phyloP scores from a whole-genome alignment of 2,797 vertebrate genomes.

The Myotis pilosus region DNA sequence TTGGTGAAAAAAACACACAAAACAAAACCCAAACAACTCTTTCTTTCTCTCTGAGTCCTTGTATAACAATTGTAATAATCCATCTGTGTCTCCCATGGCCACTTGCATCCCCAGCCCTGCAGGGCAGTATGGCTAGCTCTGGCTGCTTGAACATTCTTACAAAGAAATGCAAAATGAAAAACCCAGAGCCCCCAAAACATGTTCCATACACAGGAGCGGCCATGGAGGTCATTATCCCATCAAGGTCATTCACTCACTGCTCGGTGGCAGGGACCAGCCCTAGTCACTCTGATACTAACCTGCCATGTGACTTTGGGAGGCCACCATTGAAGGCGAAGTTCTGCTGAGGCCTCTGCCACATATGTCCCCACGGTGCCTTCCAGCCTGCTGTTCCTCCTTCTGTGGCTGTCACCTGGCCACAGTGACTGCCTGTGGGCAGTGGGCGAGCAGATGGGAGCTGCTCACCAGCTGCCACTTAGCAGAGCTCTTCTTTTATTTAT shows the following conservation, averaged over 20 bases:
- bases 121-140: neutral
- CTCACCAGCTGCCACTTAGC: neutral
- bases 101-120: neutral
- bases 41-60: constrained; percentile 5
- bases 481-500: neutral
- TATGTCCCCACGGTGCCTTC: neutral
- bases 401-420: neutral
- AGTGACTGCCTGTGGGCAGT: neutral
- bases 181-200: neutral
- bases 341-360: neutral
- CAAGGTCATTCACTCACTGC: neutral
- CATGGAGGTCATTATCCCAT: neutral
- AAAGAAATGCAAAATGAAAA: neutral
- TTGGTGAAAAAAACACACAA: neutral
- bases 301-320: neutral
- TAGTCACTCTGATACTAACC: neutral
- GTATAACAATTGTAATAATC: neutral
- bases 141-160: neutral
- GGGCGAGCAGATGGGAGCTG: neutral
- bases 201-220: neutral
- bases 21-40: neutral
- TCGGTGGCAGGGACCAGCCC: neutral
- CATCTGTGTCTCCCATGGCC: neutral
- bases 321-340: neutral
- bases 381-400: neutral